A percentile compares a stretch with the other conserved stretches of the same genome.
Conservation (phyloP, 2,888 invertebrate genomes). For the Autographa pulchrina region DNA sequence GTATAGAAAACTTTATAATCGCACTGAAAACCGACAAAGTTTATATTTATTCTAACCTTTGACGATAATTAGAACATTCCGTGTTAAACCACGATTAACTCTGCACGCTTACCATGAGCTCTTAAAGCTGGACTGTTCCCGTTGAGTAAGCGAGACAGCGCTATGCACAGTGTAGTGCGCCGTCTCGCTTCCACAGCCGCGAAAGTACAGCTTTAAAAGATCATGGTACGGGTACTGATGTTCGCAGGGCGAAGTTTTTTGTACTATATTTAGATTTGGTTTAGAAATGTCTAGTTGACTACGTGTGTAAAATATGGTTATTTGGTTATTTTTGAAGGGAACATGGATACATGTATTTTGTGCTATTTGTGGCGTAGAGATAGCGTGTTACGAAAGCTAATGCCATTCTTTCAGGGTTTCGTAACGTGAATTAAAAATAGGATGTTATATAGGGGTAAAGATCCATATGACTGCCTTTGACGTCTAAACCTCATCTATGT, state of each 20-base stretch:
- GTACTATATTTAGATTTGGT: conserved; percentile 21
- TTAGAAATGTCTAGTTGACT: conserved; percentile 11
- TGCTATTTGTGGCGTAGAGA: not conserved
- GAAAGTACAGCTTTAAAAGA: no score
- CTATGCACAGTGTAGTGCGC: no score
- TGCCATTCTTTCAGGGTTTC: not conserved
- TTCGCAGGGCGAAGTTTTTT: conserved; percentile 27
- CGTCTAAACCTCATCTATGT: not conserved
- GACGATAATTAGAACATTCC: conserved; percentile 60
- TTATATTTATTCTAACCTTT: conserved; percentile 52
- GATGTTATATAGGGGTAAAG: not conserved
- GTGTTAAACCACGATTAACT: conserved; percentile 54
- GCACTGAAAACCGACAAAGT: conserved; percentile 31
- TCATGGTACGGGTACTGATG: not conserved
- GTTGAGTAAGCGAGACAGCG: no score
- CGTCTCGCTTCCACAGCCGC: no score
- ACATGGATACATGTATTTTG: not conserved
- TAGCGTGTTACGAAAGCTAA: not conserved
- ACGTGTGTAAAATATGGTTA: not conserved
- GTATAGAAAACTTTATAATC: conserved; percentile 55
- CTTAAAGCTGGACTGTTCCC: no score
- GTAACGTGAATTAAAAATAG: not conserved
- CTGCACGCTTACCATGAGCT: not conserved
- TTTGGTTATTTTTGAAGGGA: not conserved
- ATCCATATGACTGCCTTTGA: not conserved